These are phyloP conservation scores for Setophaga petechia DNA, from an alignment of 2,113 vertebrate genomes.

Conservation along the genomic window DNA sequence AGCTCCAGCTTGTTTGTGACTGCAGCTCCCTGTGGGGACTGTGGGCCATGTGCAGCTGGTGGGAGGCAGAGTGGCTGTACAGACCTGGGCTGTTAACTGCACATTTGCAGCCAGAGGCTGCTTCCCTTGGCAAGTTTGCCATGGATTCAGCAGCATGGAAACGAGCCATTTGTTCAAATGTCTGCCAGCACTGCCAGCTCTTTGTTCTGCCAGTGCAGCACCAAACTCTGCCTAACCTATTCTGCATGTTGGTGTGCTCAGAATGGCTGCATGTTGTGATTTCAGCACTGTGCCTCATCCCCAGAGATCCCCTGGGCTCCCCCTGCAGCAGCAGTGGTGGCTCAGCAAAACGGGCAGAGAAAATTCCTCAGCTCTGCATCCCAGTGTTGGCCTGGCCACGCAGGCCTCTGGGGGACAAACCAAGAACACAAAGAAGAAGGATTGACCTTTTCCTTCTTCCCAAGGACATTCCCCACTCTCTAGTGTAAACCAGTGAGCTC, in stretches of 20 bases:
- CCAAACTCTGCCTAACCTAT: background rate
- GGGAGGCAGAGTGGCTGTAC: background rate
- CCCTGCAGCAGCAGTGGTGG: background rate
- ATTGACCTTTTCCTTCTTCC: background rate
- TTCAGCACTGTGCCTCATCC: background rate
- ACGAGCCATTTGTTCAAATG: background rate
- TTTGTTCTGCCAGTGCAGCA: background rate
- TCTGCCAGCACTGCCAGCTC: background rate
- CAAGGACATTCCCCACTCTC: background rate
- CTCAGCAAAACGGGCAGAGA: accelerated
- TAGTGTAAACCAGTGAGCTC: background rate
- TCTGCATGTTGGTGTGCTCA: background rate
- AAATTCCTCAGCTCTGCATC: background rate
- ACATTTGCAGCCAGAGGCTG: background rate
- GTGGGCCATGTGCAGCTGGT: background rate
- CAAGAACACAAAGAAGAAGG: background rate
- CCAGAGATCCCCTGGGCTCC: background rate
- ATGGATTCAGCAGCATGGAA: background rate
- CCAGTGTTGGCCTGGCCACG: background rate
- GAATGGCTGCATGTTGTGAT: background rate
- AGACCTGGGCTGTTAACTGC: background rate
- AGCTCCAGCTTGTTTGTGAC: background rate
- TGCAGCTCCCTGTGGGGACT: background rate
- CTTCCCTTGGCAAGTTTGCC: background rate
- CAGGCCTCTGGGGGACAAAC: background rate